Percentiles rank a stretch among this genome's conserved stretches.
These are phyloP conservation scores for Lampris incognitus DNA, from an alignment of 2,113 vertebrate genomes.

Conservation along the genomic window DNA sequence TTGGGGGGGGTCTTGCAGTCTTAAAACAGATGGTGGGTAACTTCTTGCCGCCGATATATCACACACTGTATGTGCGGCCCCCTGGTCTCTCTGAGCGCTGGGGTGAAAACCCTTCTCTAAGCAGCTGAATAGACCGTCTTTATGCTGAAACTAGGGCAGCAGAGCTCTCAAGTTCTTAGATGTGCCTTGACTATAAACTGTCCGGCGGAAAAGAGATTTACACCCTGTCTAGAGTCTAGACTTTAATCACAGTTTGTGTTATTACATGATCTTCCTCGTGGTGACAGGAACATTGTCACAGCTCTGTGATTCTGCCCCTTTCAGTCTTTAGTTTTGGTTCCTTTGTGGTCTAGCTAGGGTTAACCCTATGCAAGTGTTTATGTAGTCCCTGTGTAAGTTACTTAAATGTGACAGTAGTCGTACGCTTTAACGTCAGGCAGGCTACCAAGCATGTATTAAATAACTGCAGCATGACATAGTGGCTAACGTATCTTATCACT, in stretches of 20 bases:
- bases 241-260: neutral
- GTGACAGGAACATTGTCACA: no score
- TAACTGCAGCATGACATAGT: conserved; percentile 7
- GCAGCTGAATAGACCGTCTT: conserved; percentile 8
- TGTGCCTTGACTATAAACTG: conserved; percentile 9
- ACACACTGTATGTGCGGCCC: neutral
- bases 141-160: neutral
- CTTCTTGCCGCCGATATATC: neutral
- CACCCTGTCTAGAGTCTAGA: conserved; percentile 1
- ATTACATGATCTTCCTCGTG: no score
- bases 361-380: no score
- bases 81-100: neutral
- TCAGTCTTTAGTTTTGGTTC: no score
- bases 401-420: no score
- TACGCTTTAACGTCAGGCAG: neutral
- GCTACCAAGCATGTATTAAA: neutral
- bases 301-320: no score
- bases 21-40: no score
- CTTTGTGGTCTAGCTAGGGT: no score
- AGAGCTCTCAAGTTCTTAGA: conserved; percentile 43
- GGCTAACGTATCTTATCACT: conserved; percentile 21
- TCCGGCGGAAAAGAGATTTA: neutral
- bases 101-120: conserved; percentile 11
- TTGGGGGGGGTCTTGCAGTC: neutral
- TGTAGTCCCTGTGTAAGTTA: no score